A percentile compares a stretch with the other conserved stretches of the same genome.
Evolutionary conservation across 2,888 invertebrate genomes (phyloP).

Genomic region (Laspeyria flexula): DNA sequence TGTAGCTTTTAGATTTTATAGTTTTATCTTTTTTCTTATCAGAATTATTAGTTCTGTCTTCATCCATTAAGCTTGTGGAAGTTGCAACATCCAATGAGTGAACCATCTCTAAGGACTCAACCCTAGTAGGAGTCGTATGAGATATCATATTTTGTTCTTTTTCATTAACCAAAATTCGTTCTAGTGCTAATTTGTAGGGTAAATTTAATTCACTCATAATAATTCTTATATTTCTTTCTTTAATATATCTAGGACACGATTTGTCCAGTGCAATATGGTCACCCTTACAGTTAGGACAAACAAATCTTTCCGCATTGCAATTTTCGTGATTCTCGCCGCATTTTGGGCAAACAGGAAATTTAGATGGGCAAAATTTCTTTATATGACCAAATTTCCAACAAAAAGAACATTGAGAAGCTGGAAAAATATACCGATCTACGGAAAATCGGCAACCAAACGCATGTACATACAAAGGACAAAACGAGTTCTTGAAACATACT

Average conservation of each 20-base stretch:
- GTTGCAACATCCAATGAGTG: too few species aligned
- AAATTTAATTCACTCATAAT: not conserved
- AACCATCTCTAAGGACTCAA: too few species aligned
- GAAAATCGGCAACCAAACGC: conserved; percentile 15
- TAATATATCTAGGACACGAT: conserved; percentile 6
- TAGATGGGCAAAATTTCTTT: conserved; percentile 1
- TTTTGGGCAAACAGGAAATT: conserved; percentile 13
- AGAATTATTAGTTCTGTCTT: too few species aligned
- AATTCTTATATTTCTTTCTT: not conserved
- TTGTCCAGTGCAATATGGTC: conserved; percentile 12
- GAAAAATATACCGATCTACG: conserved; percentile 19
- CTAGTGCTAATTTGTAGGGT: too few species aligned
- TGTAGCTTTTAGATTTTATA: too few species aligned
- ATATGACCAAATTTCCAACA: conserved; percentile 21
- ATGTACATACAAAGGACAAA: not conserved
- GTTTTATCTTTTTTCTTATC: too few species aligned
- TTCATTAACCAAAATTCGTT: too few species aligned
- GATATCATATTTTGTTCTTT: too few species aligned
- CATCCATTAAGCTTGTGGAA: too few species aligned
- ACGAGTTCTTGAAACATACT: conserved; percentile 5
- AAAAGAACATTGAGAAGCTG: conserved; percentile 14
- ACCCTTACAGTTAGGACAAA: conserved; percentile 11
- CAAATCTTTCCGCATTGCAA: not conserved
- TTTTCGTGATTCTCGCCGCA: conserved; percentile 7
- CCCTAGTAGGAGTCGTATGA: too few species aligned